These are phyloP conservation scores for Brienomyrus brachyistius DNA, from an alignment of 2,113 vertebrate species.

Conservation along the genomic window DNA sequence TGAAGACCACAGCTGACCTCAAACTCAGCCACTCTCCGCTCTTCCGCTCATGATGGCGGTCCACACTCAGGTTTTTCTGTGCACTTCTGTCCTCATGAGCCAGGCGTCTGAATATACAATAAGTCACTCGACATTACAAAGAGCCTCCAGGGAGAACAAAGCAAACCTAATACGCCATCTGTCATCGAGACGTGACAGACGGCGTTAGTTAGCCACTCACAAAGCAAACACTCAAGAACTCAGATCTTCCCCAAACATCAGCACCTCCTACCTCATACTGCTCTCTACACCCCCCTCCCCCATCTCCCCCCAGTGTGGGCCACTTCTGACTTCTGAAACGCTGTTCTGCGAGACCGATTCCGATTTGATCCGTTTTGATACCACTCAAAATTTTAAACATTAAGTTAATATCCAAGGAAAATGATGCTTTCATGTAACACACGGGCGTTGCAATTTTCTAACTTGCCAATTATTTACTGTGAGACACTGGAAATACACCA, in stretches of 20 bases:
- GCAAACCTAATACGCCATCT: not conserved
- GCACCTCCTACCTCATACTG: not conserved
- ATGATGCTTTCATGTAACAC: not conserved
- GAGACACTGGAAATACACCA: not conserved
- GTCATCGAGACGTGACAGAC: not conserved
- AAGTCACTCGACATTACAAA: not conserved
- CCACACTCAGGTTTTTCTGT: not conserved
- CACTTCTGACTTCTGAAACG: not conserved
- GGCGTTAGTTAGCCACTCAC: not conserved
- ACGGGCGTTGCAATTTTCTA: not conserved
- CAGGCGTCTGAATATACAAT: not conserved
- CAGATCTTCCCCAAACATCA: not conserved
- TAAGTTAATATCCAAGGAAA: not conserved
- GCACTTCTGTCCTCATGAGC: not conserved
- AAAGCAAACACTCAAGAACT: not conserved
- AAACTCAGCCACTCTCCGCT: not conserved
- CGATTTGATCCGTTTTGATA: not conserved
- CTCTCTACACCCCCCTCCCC: not conserved
- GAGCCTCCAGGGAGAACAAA: not conserved
- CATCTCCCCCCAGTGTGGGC: not conserved
- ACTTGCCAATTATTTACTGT: not conserved
- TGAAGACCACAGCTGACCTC: not conserved
- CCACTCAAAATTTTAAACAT: not conserved
- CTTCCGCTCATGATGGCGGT: not conserved
- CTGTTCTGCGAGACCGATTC: not conserved